phyloP scores from a whole-genome alignment of 2,113 vertebrate genomes.

The Scartelaos histophorus region DNA sequence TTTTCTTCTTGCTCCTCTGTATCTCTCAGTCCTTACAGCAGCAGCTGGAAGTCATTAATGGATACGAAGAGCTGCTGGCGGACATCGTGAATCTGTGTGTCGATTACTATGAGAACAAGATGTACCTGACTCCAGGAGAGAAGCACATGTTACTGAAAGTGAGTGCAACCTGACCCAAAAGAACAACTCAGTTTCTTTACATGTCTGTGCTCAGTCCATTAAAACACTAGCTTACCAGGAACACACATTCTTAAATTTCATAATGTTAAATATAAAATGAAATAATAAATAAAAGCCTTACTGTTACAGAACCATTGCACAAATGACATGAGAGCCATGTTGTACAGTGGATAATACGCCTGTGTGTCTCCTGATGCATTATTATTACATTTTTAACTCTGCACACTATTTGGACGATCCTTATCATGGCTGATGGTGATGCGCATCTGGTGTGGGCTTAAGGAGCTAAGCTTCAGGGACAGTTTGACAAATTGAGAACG shows the following conservation, averaged over 20 bases:
- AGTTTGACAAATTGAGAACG: background rate
- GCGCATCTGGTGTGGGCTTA: background rate
- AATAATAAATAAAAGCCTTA: too few species aligned
- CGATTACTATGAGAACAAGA: conserved; percentile 97
- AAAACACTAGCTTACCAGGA: too few species aligned
- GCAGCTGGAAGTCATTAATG: conserved; percentile 94
- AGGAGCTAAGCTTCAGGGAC: too few species aligned
- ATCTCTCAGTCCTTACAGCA: conserved; percentile 89
- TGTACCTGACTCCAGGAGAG: conserved; percentile 95
- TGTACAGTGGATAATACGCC: too few species aligned
- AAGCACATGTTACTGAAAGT: conserved; percentile 99
- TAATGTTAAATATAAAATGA: too few species aligned
- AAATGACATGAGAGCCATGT: too few species aligned
- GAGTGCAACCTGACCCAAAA: conserved; percentile 21
- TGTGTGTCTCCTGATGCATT: too few species aligned
- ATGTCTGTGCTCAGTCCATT: background rate
- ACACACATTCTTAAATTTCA: too few species aligned
- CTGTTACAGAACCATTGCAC: too few species aligned
- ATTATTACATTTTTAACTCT: background rate
- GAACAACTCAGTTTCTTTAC: background rate
- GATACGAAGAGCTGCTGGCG: conserved; percentile 95
- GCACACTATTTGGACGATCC: background rate
- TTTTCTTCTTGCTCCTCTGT: background rate
- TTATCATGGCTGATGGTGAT: too few species aligned
- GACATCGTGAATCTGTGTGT: conserved; percentile 97